A percentile compares a stretch with the other conserved stretches of the same genome.
Evolutionary conservation across 2,888 invertebrate species (phyloP).

Genomic region (Lithophane ornitopus): DNA sequence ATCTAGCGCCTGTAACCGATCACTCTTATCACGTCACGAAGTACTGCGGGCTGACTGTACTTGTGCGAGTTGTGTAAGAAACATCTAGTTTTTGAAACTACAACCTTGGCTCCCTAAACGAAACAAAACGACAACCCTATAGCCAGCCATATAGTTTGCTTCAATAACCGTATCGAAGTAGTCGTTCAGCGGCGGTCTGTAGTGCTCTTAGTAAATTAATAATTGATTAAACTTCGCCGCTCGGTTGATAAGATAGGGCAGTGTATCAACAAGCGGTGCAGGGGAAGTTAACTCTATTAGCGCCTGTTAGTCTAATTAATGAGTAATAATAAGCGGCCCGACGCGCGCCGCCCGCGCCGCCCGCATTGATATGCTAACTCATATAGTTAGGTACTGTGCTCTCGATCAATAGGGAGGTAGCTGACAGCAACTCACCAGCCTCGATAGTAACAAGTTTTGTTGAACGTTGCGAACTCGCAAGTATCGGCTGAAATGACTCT

Average conservation of each 20-base stretch:
- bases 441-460: conserved; percentile 1
- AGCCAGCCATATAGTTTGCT: background rate
- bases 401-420: conserved; percentile 13
- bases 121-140: no score
- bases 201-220: conserved; percentile 4
- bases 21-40: background rate
- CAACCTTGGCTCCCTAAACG: background rate
- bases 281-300: conserved; percentile 1
- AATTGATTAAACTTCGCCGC: conserved; percentile 10
- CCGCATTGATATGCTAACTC: background rate
- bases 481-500: conserved; percentile 9
- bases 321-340: conserved; percentile 8
- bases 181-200: background rate
- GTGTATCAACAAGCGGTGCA: background rate
- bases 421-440: conserved; percentile 9
- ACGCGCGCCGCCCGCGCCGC: background rate
- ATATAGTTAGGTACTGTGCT: background rate
- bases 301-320: conserved; percentile 12
- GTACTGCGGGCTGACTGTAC: background rate
- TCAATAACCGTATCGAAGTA: conserved; percentile 1
- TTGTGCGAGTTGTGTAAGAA: background rate
- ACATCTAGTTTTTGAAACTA: background rate
- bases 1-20: background rate
- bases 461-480: conserved; percentile 6
- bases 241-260: background rate